Base-by-base conservation (phyloP, 2,888 invertebrate species). In the Leptura quadrifasciata region DNA sequence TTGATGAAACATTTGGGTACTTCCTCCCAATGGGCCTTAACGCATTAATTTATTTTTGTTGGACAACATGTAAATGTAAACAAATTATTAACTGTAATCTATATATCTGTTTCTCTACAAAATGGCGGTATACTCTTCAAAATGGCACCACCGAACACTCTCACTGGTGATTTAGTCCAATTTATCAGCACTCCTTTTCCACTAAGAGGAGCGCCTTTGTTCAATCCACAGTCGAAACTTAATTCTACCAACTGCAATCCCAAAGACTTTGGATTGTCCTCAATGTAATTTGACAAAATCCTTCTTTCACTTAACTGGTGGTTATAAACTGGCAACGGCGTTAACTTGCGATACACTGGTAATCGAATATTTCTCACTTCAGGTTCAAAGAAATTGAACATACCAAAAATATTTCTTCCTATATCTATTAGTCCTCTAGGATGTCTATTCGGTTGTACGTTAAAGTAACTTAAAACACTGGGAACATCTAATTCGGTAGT, bases 161-260 rank as follows among this genome's bases (percentile, higher is more conserved):
- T 89, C 0, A 94, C 93, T 0, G 93, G 93, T 2, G 93, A 93
- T 81, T 90, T 91, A 55, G 91, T 92, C 94, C 94, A 94, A 83
- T 93, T 92, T 72, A 94, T 91, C 39, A 92, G 89, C 90, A 93
- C 89, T 52, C 87, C 84, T 12, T 86, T 79, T 1, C 90, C 90
- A 67, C 88, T 85, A 58, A 89, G 83, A 0, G 91, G 91, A 17
- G 91, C 90, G 1, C 91, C 92, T 64, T 90, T 89, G 54, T 90
- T 90, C 31, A 89, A 84, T 9, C 88, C 86, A 81, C 92, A 92
- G 64, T 88, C 85, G 81, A 88, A 91, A 77, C 90, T 88, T 77
- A 89, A 82, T 77, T 90, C 88, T 2, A 91, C 89, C 73, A 92
- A 84, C 74, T 88, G 86, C 72, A 89, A 80, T 17, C 91, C 91